These are phyloP conservation scores for Gobionotothen gibberifrons DNA, from an alignment of 2,797 vertebrate species.

Conservation along the genomic window DNA sequence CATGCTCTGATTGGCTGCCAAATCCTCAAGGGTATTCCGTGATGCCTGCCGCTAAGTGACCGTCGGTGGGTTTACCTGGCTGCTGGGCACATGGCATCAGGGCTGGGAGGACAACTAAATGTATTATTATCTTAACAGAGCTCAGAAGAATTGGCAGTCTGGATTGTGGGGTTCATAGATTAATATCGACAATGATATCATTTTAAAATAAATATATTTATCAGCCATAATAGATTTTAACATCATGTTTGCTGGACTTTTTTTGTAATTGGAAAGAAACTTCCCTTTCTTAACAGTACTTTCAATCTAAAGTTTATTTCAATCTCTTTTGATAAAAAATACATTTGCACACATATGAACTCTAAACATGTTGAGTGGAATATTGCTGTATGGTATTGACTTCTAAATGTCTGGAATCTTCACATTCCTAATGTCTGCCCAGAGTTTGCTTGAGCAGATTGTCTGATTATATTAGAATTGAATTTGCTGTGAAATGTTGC, in stretches of 20 bases:
- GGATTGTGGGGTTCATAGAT: not conserved
- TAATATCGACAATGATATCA: not conserved
- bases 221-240: constrained; percentile 2
- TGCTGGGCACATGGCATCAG: constrained; percentile 38
- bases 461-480: no score
- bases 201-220: not conserved
- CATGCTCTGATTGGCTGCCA: constrained; percentile 74
- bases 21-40: constrained; percentile 58
- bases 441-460: no score
- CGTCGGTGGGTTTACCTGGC: constrained; percentile 60
- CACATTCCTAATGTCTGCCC: no score
- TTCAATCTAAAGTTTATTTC: constrained; percentile 1
- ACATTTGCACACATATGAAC: not conserved
- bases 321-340: not conserved
- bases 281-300: not conserved
- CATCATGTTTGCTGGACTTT: constrained; percentile 4
- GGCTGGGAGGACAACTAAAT: constrained; percentile 38
- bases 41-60: constrained; percentile 52
- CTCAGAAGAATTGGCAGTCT: constrained; percentile 8
- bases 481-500: no score
- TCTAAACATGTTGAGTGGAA: not conserved
- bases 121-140: constrained; percentile 41
- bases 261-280: constrained; percentile 3
- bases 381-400: no score
- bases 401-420: no score